Base-by-base conservation (phyloP, 1,140 invertebrate species). In the Antheraea pernyi region DNA sequence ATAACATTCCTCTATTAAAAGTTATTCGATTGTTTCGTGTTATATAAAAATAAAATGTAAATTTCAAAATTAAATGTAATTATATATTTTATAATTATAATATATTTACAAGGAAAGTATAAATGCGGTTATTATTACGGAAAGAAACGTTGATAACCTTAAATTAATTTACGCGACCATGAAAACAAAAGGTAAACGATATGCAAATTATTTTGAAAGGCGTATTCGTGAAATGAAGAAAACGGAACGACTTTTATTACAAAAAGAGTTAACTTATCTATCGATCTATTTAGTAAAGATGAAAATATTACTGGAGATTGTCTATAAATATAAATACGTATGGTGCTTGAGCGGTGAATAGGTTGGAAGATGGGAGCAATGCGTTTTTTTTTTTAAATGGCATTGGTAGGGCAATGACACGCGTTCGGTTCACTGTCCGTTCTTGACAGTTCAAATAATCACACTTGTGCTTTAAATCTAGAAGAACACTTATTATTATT, bases 361-460 rank as follows among this genome's bases (percentile, higher is more conserved):
- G 79, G 72, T 77, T 76, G 79, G 73, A 76, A 77, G 82, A 87
- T 83, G 84, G 85, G 85, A 83, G 79, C 88, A 80, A 86, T 86
- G 85, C 81, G 85, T 90, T 91, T 91, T 89, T 73, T 91, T 89
- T 83, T 30, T 30, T 30, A 30, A 86, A 84, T 86, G 83, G 83
- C 87, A 88, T 84, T 84, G 83, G 74, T 82, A 80, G 89, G 89
- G 89, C 89, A 91, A 85, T 91, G 88, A 91, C 89, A 84, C 82
- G 75, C 75, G 78, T 81, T 78, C 86, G 87, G 88, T 84, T 87
- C 88, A 88, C 87, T 91, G 90, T 74, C 90, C 90, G 88, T 91
- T 92, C 90, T 91, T 91, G 88, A 92, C 88, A 91, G 88, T 91
- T 91, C 87, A 91, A 90, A 91, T 92, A 86, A 91, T 91, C 90